phyloP scores from a whole-genome alignment of 2,797 vertebrate species.

The Pangasius krempfi region DNA sequence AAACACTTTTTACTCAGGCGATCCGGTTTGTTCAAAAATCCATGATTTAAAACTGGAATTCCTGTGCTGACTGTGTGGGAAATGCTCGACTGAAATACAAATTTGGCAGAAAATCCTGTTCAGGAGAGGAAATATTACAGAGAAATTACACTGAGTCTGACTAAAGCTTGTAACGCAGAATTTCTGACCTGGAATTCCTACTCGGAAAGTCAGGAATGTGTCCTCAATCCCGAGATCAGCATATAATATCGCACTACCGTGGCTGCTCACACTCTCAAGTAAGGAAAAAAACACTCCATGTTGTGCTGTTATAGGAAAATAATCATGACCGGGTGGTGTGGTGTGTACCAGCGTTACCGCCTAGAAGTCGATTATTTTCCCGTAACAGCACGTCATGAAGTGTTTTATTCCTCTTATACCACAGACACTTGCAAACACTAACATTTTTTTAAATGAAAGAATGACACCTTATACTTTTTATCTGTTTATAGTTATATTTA shows the following conservation, averaged over 20 bases:
- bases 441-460: not conserved
- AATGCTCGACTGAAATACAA: not conserved
- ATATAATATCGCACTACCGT: not conserved
- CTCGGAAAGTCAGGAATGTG: not conserved
- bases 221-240: not conserved
- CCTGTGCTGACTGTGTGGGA: not conserved
- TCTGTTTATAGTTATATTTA: not conserved
- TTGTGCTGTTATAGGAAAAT: not conserved
- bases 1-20: not conserved
- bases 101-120: not conserved
- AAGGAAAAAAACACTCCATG: not conserved
- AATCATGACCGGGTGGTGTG: not conserved
- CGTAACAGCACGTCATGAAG: not conserved
- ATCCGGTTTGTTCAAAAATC: not conserved
- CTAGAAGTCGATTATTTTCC: not conserved
- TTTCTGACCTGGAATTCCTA: not conserved
- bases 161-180: not conserved
- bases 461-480: not conserved
- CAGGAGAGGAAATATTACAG: not conserved
- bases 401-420: not conserved
- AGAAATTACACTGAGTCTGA: not conserved
- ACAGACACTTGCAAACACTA: not conserved
- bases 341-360: not conserved
- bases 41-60: not conserved
- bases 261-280: not conserved